These are phyloP conservation scores for Vultur gryphus DNA, from an alignment of 2,797 vertebrate species.

Conservation along the genomic window DNA sequence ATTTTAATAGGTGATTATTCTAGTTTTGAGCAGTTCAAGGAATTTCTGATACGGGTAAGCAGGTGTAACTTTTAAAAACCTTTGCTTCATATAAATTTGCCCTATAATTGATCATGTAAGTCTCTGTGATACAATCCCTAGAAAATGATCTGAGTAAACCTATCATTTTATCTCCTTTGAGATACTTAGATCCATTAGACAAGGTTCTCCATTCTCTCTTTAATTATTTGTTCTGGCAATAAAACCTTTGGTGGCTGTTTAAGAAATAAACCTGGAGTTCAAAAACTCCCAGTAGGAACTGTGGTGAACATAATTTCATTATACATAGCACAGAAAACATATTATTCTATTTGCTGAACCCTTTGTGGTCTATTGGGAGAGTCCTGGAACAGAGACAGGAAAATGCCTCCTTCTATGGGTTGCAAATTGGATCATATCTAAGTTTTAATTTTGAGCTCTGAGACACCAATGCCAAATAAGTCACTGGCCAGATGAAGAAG, in stretches of 20 bases:
- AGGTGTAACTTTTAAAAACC: background rate
- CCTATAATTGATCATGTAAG: background rate
- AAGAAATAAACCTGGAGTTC: conserved; percentile 23
- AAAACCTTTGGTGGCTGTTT: background rate
- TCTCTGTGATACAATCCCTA: background rate
- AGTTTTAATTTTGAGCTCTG: background rate
- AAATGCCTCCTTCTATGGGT: background rate
- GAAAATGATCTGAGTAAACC: background rate
- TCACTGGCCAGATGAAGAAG: background rate
- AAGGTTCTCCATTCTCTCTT: background rate
- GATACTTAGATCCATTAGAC: background rate
- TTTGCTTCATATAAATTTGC: background rate
- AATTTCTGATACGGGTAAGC: background rate
- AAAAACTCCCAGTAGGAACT: conserved; percentile 20
- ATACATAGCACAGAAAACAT: background rate
- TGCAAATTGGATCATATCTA: background rate
- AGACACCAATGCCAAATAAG: background rate
- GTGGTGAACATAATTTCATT: conserved; percentile 26
- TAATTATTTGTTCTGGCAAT: conserved; percentile 46
- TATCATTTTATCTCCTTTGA: background rate
- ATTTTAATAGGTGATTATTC: background rate
- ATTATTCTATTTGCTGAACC: conserved; percentile 6
- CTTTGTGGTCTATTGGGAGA: background rate
- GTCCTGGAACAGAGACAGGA: background rate
- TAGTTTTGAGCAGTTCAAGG: background rate